Percentiles rank a stretch among this genome's conserved stretches.
phyloP scores from a whole-genome alignment of 1,140 invertebrate species.

The Papilio polytes region DNA sequence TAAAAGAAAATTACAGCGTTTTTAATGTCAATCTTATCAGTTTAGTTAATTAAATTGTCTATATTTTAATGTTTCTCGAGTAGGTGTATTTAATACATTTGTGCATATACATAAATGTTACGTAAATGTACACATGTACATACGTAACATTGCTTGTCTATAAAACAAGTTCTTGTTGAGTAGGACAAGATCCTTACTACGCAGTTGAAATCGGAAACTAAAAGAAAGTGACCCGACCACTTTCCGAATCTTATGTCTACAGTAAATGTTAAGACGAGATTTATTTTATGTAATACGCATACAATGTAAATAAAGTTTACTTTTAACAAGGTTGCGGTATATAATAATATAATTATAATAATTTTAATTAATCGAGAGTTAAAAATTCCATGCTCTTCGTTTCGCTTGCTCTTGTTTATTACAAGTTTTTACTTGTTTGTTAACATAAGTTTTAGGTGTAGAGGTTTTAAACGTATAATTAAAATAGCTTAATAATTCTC shows the following conservation, averaged over 20 bases:
- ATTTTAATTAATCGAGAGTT: too few species aligned
- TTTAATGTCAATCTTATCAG: too few species aligned
- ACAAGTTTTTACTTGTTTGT: too few species aligned
- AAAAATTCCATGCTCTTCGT: neutral
- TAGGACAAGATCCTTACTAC: constrained; percentile 36
- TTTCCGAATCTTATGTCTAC: constrained; percentile 32
- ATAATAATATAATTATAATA: too few species aligned
- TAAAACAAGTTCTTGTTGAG: constrained; percentile 36
- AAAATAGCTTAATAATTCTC: too few species aligned
- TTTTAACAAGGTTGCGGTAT: neutral
- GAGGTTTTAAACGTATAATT: too few species aligned
- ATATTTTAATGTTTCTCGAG: too few species aligned
- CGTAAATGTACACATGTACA: neutral
- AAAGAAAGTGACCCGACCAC: constrained; percentile 38
- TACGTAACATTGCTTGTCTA: constrained; percentile 12
- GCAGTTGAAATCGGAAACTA: constrained; percentile 33
- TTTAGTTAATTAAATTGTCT: too few species aligned
- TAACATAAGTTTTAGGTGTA: too few species aligned
- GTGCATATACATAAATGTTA: neutral
- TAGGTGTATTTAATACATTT: too few species aligned
- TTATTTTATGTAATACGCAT: constrained; percentile 9
- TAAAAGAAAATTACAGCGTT: too few species aligned
- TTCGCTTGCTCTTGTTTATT: neutral
- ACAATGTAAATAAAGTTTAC: neutral
- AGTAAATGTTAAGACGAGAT: neutral